phyloP scores from a whole-genome alignment of 2,888 invertebrate species.

The Quadroppia sp. region DNA sequence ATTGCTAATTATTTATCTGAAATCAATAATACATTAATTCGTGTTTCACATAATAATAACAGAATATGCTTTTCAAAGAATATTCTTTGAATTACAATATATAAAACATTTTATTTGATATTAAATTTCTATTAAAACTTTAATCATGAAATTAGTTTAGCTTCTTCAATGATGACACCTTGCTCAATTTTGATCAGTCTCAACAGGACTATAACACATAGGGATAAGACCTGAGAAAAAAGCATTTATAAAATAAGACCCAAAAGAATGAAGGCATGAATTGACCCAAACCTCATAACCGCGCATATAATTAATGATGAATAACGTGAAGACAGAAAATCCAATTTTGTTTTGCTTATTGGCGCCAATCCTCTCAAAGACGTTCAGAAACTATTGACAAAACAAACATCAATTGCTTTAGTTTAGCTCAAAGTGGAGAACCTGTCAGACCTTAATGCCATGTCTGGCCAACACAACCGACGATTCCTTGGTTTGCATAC shows the following conservation, averaged over 20 bases:
- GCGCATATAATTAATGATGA: not conserved
- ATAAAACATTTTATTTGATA: too few species aligned
- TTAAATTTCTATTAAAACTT: too few species aligned
- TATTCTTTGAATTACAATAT: too few species aligned
- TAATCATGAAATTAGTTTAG: too few species aligned
- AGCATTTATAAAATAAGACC: not conserved
- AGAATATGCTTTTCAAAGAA: too few species aligned
- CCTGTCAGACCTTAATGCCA: not conserved
- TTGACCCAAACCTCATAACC: not conserved
- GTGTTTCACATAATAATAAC: too few species aligned
- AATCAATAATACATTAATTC: too few species aligned
- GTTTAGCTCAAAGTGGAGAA: not conserved
- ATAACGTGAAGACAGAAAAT: not conserved
- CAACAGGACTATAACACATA: not conserved
- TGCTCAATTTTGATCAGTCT: not conserved
- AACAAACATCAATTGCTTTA: not conserved
- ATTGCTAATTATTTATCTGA: too few species aligned
- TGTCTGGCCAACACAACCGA: not conserved
- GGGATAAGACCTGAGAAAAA: not conserved
- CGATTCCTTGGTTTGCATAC: not conserved
- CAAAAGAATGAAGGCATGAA: not conserved
- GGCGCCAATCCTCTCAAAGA: not conserved
- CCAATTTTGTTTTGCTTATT: not conserved
- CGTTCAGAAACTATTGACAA: not conserved
- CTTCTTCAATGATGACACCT: too few species aligned